Evolutionary conservation across 2,113 vertebrate genomes (phyloP).

Genomic region (Hypanus sabinus): DNA sequence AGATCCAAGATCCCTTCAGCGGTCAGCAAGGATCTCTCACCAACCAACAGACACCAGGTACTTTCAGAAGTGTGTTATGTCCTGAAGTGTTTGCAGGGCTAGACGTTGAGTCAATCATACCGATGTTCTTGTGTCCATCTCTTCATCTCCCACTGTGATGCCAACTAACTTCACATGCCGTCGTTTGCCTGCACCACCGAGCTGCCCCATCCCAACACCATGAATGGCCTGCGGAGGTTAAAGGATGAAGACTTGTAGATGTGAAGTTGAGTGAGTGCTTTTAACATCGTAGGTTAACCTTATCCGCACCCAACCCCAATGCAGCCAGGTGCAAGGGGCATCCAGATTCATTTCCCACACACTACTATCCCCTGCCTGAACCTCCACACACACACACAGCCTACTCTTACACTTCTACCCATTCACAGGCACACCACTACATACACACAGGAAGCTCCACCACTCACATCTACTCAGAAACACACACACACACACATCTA

Average conservation of each 20-base stretch:
- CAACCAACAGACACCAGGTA: neutral
- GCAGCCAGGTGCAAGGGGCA: neutral
- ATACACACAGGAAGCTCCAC: too few species aligned
- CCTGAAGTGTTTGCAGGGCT: too few species aligned
- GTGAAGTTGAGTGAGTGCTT: too few species aligned
- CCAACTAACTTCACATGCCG: constrained; percentile 38
- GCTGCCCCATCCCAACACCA: constrained; percentile 41
- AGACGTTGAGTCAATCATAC: neutral
- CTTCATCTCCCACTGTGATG: constrained; percentile 40
- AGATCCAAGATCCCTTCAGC: neutral
- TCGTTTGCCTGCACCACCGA: constrained; percentile 40
- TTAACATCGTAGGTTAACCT: too few species aligned
- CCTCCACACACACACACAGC: neutral
- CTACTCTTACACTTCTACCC: neutral
- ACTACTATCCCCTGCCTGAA: too few species aligned
- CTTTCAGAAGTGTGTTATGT: neutral
- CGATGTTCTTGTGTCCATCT: constrained; percentile 40
- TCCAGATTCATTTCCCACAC: too few species aligned
- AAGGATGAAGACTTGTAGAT: neutral
- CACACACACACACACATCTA: neutral
- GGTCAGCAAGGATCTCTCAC: neutral
- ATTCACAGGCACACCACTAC: neutral
- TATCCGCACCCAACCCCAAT: neutral
- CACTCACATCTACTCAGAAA: too few species aligned
- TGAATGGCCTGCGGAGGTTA: constrained; percentile 39